Evolutionary conservation across 2,113 vertebrate genomes (phyloP).

Genomic region (Leiothrix lutea): DNA sequence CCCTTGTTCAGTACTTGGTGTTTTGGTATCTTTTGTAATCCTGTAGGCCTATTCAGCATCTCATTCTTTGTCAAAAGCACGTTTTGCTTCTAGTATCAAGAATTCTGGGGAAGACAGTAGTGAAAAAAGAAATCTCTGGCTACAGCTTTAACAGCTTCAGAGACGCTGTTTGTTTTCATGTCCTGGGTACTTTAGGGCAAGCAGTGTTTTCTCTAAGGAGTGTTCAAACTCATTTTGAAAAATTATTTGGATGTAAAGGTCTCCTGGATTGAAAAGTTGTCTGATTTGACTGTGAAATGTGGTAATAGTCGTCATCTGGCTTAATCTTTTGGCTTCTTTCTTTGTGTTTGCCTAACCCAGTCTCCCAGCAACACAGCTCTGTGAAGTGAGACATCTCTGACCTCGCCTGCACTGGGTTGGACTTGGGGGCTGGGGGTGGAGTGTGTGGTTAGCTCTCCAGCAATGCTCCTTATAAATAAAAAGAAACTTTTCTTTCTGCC

Average conservation of each 20-base stretch:
- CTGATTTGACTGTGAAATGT: conserved; percentile 41
- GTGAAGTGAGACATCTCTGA: neutral
- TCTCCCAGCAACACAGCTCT: conserved; percentile 2
- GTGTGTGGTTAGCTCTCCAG: neutral
- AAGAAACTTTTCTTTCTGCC: neutral
- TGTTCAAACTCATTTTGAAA: neutral
- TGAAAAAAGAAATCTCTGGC: neutral
- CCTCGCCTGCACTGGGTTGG: neutral
- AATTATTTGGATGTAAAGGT: conserved; percentile 5
- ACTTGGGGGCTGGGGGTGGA: neutral
- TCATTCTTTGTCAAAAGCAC: neutral
- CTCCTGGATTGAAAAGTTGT: neutral
- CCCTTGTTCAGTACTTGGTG: neutral
- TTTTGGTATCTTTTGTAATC: neutral
- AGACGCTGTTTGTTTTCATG: neutral
- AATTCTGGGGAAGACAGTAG: neutral
- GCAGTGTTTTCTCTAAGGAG: neutral
- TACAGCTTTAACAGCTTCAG: neutral
- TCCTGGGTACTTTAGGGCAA: neutral
- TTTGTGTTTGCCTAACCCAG: conserved; percentile 31
- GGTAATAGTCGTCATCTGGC: neutral
- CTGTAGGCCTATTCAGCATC: neutral
- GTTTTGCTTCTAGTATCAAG: neutral
- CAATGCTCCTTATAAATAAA: neutral
- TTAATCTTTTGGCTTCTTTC: conserved; percentile 31